phyloP scores from a whole-genome alignment of 1,140 invertebrate species.

The Eufriesea mexicana region DNA sequence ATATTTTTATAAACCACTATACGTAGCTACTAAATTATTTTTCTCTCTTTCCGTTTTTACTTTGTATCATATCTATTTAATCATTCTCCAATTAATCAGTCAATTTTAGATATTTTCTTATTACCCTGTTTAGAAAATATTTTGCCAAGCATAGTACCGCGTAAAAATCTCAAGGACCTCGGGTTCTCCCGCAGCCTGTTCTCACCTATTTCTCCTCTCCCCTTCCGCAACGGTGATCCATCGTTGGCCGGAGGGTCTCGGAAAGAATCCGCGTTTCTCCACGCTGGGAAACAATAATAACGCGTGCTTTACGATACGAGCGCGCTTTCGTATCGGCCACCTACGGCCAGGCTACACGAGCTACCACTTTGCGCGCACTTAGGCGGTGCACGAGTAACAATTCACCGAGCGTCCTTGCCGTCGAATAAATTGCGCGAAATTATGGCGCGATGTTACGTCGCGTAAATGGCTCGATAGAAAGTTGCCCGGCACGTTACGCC shows the following conservation, averaged over 20 bases:
- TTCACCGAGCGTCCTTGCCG: slow-evolving; percentile 66
- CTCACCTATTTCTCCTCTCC: not conserved
- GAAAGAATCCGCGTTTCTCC: not conserved
- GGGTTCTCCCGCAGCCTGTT: too few species aligned
- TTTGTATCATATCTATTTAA: too few species aligned
- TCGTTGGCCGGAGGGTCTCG: not conserved
- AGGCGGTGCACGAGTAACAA: slow-evolving; percentile 72
- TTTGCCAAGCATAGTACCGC: too few species aligned
- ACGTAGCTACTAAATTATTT: too few species aligned
- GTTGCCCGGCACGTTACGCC: not conserved
- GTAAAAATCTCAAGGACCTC: too few species aligned
- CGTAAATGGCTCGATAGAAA: slow-evolving; percentile 58
- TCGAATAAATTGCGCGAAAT: slow-evolving; percentile 73
- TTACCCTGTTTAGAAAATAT: too few species aligned
- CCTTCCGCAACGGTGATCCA: not conserved
- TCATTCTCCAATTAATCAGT: too few species aligned
- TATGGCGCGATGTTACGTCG: slow-evolving; percentile 58
- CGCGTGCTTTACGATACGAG: slow-evolving; percentile 59
- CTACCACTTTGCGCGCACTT: slow-evolving; percentile 80
- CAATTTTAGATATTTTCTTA: too few species aligned
- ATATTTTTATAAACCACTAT: too few species aligned
- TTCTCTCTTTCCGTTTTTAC: too few species aligned
- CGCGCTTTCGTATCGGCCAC: slow-evolving; percentile 69
- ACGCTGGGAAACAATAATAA: slow-evolving; percentile 59
- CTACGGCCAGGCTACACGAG: slow-evolving; percentile 73